Percentiles rank a stretch among this genome's conserved stretches.
phyloP scores from a whole-genome alignment of 2,113 vertebrate genomes.

The Gymnogyps californianus region DNA sequence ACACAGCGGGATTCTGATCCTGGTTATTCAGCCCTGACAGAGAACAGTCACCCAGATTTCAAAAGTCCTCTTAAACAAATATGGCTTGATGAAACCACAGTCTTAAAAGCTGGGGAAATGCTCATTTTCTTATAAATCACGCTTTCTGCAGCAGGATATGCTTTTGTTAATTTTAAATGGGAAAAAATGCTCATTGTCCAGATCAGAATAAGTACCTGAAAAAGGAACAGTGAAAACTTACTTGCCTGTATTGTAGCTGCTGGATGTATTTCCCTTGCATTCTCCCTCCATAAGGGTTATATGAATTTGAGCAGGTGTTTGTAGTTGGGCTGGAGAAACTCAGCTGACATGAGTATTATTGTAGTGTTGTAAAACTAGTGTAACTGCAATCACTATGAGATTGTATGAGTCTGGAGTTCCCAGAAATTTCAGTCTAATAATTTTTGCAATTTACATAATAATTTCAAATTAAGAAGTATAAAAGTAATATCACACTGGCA shows the following conservation, averaged over 20 bases:
- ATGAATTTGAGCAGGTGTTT: background rate
- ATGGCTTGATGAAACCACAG: background rate
- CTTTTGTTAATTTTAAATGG: background rate
- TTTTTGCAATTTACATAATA: background rate
- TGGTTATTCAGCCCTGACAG: background rate
- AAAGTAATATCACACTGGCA: background rate
- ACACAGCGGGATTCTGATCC: fast-evolving
- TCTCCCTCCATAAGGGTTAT: fast-evolving
- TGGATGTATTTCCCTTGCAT: fast-evolving
- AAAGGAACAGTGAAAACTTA: fast-evolving
- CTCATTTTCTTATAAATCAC: background rate
- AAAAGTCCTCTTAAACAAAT: background rate
- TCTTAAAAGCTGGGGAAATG: background rate
- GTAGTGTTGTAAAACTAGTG: background rate
- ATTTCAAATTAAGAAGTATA: background rate
- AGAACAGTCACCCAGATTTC: background rate
- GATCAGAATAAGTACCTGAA: background rate
- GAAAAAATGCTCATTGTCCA: fast-evolving
- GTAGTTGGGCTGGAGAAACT: background rate
- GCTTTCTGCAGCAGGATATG: fast-evolving
- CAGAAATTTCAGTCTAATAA: background rate
- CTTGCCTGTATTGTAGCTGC: fast-evolving
- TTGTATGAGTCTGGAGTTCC: background rate
- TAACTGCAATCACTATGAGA: background rate
- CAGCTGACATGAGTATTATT: background rate